Conservation (phyloP, 1,140 invertebrate genomes). For the Brachionus sp. region DNA sequence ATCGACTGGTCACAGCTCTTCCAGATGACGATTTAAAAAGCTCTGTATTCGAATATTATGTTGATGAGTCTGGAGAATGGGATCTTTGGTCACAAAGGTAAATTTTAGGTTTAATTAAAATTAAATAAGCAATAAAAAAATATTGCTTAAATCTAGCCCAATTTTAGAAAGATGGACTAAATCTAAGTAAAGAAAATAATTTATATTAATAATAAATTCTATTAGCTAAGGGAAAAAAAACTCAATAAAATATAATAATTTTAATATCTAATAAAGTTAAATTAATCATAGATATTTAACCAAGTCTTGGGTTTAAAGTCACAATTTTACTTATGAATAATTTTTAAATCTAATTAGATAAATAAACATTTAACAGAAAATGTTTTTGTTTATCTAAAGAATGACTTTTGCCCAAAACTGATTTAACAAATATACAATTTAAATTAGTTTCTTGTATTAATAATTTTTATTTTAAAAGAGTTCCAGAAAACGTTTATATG, state of each 20-base stretch:
- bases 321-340: too few species aligned
- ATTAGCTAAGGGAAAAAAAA: background rate
- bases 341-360: too few species aligned
- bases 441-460: background rate
- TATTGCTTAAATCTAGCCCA: constrained; percentile 29
- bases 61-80: constrained; percentile 61
- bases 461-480: constrained; percentile 47
- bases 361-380: too few species aligned
- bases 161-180: constrained; percentile 22
- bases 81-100: constrained; percentile 58
- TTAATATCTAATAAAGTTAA: background rate
- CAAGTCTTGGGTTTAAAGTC: too few species aligned
- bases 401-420: background rate
- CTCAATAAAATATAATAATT: background rate
- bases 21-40: constrained; percentile 60
- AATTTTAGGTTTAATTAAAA: background rate
- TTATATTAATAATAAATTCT: background rate
- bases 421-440: background rate
- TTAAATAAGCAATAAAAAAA: background rate
- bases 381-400: too few species aligned
- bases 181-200: constrained; percentile 2
- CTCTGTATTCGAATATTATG: constrained; percentile 60
- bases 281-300: background rate
- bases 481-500: constrained; percentile 54
- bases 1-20: constrained; percentile 56